Percentiles rank a stretch among this genome's conserved stretches.
These are phyloP conservation scores for Caranx melampygus DNA, from an alignment of 2,113 vertebrate genomes.

Conservation along the genomic window DNA sequence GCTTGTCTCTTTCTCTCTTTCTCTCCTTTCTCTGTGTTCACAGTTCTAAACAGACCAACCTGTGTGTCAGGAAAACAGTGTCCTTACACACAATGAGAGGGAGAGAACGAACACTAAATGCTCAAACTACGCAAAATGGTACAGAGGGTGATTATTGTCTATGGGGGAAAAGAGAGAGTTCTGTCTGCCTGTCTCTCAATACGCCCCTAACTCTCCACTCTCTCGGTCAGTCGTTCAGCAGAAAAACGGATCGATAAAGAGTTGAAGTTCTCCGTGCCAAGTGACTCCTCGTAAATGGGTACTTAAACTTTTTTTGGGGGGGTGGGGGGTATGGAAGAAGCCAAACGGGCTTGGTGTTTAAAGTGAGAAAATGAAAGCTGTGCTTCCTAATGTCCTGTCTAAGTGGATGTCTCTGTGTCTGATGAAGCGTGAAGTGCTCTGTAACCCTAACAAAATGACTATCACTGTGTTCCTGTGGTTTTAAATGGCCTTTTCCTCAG, in stretches of 20 bases:
- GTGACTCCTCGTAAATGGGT: slow-evolving; percentile 82
- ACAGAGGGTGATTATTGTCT: slow-evolving; percentile 69
- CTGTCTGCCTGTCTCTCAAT: slow-evolving; percentile 72
- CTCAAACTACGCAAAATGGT: slow-evolving; percentile 78
- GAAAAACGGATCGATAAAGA: slow-evolving; percentile 86
- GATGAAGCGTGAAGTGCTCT: slow-evolving; percentile 81
- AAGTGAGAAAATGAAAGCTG: slow-evolving; percentile 80
- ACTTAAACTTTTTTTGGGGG: slow-evolving; percentile 77
- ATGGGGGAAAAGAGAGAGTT: slow-evolving; percentile 59
- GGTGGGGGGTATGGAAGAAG: slow-evolving; percentile 53
- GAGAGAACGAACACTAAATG: slow-evolving; percentile 80
- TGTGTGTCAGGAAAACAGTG: slow-evolving; percentile 85
- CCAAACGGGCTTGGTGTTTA: slow-evolving; percentile 68
- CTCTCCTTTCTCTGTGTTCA: slow-evolving; percentile 84
- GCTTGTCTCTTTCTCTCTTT: slow-evolving; percentile 84
- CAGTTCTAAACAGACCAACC: slow-evolving; percentile 87
- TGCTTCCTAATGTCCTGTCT: slow-evolving; percentile 81
- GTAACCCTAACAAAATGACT: slow-evolving; percentile 81
- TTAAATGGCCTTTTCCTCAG: slow-evolving; percentile 70
- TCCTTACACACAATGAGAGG: slow-evolving; percentile 83
- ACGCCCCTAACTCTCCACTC: slow-evolving; percentile 75
- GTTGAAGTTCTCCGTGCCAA: slow-evolving; percentile 85
- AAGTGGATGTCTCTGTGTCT: slow-evolving; percentile 80
- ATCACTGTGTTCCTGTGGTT: slow-evolving; percentile 76
- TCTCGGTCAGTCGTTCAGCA: slow-evolving; percentile 81